Evolutionary conservation across 2,113 vertebrate species (phyloP).

Genomic region (Phocoena phocoena): DNA sequence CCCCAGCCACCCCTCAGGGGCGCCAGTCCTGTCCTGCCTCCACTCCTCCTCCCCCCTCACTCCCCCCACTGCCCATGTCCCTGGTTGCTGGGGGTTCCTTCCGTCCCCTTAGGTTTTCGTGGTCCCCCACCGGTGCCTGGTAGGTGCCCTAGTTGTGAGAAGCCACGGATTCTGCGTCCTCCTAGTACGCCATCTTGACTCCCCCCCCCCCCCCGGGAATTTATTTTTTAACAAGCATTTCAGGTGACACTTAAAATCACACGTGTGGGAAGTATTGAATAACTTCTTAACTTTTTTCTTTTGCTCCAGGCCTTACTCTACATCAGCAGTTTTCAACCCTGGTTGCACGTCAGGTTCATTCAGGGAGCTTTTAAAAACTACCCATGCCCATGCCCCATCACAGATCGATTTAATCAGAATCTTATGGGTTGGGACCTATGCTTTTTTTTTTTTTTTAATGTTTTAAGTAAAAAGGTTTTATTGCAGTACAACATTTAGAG

Average conservation of each 20-base stretch:
- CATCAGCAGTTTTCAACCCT: background rate
- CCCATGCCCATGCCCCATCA: background rate
- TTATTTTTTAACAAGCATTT: slow-evolving; percentile 20
- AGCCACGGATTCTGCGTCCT: rapidly evolving
- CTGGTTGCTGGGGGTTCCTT: too few relatives aligned
- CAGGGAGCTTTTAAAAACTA: background rate
- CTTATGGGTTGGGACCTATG: background rate
- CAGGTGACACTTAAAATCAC: slow-evolving; percentile 22
- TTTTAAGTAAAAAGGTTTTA: background rate
- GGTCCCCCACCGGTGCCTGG: too few relatives aligned
- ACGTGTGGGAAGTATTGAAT: background rate
- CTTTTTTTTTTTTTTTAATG: background rate
- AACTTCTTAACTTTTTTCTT: slow-evolving; percentile 11
- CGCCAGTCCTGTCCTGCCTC: rapidly evolving
- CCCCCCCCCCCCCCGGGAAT: background rate
- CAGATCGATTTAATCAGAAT: background rate
- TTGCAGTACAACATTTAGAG: background rate
- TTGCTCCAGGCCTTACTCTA: slow-evolving; percentile 1
- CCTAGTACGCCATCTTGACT: too few relatives aligned
- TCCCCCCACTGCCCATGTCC: too few relatives aligned
- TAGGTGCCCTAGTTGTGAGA: too few relatives aligned
- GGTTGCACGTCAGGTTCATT: background rate
- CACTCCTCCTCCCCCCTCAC: too few relatives aligned
- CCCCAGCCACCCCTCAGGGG: too few relatives aligned
- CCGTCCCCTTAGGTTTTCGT: too few relatives aligned